Conservation (phyloP, 2,113 vertebrate species). For the Cheirogaleus medius region DNA sequence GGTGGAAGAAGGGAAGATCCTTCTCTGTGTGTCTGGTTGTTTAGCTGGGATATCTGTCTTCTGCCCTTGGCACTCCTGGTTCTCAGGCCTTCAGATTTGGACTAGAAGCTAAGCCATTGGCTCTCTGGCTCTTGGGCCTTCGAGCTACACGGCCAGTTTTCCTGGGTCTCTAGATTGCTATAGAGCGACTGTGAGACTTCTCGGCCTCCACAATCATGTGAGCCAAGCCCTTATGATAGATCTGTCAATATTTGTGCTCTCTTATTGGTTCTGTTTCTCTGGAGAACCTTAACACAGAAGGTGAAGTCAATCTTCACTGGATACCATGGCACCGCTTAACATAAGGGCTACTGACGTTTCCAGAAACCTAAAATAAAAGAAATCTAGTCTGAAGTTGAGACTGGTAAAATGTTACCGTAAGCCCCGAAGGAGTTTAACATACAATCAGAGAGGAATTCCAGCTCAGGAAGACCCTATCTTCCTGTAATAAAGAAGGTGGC, state of each 20-base stretch:
- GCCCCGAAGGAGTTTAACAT: background rate
- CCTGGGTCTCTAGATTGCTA: background rate
- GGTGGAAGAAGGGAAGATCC: background rate
- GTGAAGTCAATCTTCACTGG: background rate
- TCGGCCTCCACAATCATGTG: background rate
- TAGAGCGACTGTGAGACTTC: background rate
- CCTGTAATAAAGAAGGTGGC: background rate
- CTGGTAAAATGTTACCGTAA: background rate
- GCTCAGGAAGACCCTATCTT: background rate
- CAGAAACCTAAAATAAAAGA: background rate
- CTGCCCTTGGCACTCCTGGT: background rate
- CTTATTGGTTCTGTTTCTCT: background rate
- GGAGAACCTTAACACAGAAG: background rate
- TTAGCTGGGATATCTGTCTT: background rate
- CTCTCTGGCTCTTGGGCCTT: background rate
- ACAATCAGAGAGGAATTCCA: background rate
- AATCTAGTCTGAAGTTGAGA: background rate
- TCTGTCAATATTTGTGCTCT: background rate
- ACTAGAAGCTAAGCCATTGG: background rate
- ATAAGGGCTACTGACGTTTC: background rate
- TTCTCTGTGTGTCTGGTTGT: background rate
- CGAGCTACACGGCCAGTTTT: background rate
- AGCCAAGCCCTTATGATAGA: background rate
- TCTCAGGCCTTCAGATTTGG: background rate
- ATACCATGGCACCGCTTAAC: background rate